phyloP scores from a whole-genome alignment of 2,113 vertebrate genomes.

The Sus scrofa region DNA sequence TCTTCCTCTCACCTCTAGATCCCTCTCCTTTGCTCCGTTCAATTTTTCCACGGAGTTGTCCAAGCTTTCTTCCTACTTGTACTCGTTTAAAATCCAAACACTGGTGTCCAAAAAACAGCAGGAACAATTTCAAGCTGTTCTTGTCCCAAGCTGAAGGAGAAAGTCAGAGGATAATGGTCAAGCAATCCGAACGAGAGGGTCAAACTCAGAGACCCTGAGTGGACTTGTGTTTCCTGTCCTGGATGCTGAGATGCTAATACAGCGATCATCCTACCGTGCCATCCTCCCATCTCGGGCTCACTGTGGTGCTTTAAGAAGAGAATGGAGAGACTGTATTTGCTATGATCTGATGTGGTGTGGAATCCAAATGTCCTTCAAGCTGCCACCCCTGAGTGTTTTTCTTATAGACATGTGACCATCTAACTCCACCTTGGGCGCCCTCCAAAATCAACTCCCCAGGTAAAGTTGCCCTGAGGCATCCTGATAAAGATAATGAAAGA shows the following conservation, averaged over 20 bases:
- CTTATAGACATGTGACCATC: background rate
- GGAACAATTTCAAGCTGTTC: background rate
- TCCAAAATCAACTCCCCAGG: background rate
- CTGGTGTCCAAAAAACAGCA: background rate
- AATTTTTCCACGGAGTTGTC: conserved; percentile 19
- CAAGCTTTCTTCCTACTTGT: conserved; percentile 6
- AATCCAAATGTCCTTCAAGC: background rate
- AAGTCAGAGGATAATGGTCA: background rate
- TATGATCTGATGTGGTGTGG: background rate
- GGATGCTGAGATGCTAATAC: fast-evolving
- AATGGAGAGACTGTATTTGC: background rate
- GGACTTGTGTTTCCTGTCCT: background rate
- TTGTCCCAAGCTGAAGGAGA: background rate
- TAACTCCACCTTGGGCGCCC: background rate
- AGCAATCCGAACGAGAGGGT: background rate
- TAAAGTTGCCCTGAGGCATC: background rate
- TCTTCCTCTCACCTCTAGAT: background rate
- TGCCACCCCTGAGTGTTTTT: background rate
- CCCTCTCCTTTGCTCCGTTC: background rate
- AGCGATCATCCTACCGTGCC: background rate
- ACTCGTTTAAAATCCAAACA: background rate
- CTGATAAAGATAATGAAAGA: background rate
- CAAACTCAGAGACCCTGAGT: background rate
- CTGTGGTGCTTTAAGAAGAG: background rate
- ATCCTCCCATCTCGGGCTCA: background rate